These are phyloP conservation scores for Pollenia amentaria DNA, from an alignment of 2,888 invertebrate genomes.

Conservation along the genomic window DNA sequence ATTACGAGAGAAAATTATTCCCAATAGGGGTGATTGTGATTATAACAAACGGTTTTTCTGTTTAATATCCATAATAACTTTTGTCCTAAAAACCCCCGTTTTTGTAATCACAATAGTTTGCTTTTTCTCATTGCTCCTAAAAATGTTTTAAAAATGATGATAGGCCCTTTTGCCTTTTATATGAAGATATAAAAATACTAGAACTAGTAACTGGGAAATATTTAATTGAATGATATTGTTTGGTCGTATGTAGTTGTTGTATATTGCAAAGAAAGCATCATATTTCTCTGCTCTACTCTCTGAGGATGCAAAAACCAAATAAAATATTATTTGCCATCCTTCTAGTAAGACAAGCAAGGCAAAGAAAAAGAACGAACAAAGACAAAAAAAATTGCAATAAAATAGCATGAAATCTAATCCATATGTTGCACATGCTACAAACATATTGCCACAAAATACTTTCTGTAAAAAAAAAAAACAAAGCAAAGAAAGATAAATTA, in stretches of 20 bases:
- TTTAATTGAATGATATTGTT: conserved; percentile 7
- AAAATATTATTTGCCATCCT: conserved; percentile 7
- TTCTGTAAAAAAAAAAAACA: neutral
- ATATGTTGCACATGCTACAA: conserved; percentile 27
- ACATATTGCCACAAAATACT: conserved; percentile 10
- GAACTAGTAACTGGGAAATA: neutral
- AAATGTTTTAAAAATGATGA: too few relatives aligned
- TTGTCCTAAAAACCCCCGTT: too few relatives aligned
- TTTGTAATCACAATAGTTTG: too few relatives aligned
- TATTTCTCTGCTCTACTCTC: neutral
- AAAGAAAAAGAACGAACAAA: neutral
- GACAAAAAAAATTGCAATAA: neutral
- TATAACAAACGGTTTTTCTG: too few relatives aligned
- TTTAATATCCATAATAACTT: too few relatives aligned
- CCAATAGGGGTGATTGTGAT: too few relatives aligned
- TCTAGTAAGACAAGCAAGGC: neutral
- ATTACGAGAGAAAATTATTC: too few relatives aligned
- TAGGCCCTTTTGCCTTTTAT: too few relatives aligned
- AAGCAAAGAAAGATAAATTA: conserved; percentile 16
- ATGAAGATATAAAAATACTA: neutral
- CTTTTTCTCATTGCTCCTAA: too few relatives aligned
- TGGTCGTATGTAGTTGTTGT: neutral
- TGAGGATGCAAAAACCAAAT: neutral
- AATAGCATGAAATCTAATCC: conserved; percentile 28
- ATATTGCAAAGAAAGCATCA: neutral